Conservation (phyloP, 2,888 invertebrate genomes). For the Drosophila mimica region DNA sequence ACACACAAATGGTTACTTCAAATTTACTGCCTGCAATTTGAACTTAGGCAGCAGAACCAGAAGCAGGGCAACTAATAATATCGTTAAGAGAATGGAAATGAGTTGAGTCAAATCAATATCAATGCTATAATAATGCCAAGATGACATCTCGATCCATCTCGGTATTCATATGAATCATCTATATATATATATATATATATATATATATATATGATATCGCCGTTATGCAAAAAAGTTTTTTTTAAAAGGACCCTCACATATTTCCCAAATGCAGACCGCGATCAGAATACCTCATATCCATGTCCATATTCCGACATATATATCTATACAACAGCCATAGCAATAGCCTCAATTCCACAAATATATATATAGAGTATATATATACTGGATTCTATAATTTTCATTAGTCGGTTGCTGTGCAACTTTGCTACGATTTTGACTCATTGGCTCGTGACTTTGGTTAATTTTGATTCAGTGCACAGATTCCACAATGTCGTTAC, state of each 20-base stretch:
- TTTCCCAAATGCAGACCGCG: too few relatives aligned
- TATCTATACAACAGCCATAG: not conserved
- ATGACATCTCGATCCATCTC: conserved; percentile 12
- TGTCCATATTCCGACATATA: too few relatives aligned
- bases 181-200: too few relatives aligned
- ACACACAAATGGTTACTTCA: not conserved
- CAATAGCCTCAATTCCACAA: conserved; percentile 3
- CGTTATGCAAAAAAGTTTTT: too few relatives aligned
- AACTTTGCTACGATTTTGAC: conserved; percentile 36
- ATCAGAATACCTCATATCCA: too few relatives aligned
- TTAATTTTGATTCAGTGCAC: conserved; percentile 21
- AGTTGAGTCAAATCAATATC: conserved; percentile 16
- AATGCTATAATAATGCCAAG: conserved; percentile 34
- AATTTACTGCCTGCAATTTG: not conserved
- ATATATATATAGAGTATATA: not conserved
- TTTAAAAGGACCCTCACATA: too few relatives aligned
- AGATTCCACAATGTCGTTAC: conserved; percentile 46
- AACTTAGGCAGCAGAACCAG: not conserved
- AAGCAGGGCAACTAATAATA: not conserved
- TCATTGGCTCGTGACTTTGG: conserved; percentile 54
- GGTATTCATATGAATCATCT: too few relatives aligned
- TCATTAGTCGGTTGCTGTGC: not conserved
- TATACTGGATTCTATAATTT: not conserved
- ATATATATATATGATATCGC: too few relatives aligned
- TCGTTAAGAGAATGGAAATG: not conserved